Conservation (phyloP, 2,888 invertebrate genomes). For the Augochlorella aurata region DNA sequence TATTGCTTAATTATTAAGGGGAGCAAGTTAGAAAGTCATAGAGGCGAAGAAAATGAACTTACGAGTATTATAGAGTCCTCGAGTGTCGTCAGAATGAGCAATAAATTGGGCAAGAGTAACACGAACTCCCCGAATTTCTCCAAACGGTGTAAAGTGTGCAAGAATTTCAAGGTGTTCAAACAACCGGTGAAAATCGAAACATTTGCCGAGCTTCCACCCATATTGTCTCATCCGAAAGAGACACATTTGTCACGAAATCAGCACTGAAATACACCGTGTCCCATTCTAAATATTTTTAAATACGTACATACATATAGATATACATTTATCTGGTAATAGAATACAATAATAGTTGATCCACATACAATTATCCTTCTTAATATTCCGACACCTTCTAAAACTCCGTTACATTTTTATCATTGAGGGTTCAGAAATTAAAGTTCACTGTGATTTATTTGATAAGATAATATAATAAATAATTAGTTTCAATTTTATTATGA, state of each 20-base stretch:
- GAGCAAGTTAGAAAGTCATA: constrained; percentile 31
- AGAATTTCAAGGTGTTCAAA: constrained; percentile 44
- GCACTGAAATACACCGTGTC: not conserved
- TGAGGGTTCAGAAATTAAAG: too few species aligned
- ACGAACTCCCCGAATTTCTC: constrained; percentile 59
- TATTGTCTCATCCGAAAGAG: not conserved
- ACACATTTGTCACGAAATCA: not conserved
- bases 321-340: too few species aligned
- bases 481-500: too few species aligned
- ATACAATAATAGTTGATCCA: too few species aligned
- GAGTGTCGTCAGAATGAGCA: constrained; percentile 39
- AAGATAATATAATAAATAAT: too few species aligned
- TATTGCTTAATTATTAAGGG: not conserved
- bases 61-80: constrained; percentile 4
- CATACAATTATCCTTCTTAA: too few species aligned
- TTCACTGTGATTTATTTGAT: too few species aligned
- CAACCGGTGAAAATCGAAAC: not conserved
- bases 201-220: not conserved
- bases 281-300: too few species aligned
- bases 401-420: too few species aligned
- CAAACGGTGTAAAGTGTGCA: constrained; percentile 55
- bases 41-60: not conserved
- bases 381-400: too few species aligned
- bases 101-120: constrained; percentile 43
- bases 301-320: too few species aligned